Evolutionary conservation across 2,113 vertebrate genomes (phyloP).

Genomic region (Serilophus lunatus): DNA sequence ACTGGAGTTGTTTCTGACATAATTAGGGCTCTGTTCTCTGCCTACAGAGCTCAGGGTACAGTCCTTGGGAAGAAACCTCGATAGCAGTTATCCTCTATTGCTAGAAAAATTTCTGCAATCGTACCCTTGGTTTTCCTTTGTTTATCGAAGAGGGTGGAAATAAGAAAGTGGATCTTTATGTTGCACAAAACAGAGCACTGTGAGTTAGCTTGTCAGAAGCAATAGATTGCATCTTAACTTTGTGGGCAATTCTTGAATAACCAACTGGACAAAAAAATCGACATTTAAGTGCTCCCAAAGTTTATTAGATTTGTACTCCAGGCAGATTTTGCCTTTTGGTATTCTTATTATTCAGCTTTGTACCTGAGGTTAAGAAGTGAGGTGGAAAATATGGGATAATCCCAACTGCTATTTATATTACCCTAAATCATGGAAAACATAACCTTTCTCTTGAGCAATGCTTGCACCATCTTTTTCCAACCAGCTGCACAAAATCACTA

Average conservation of each 20-base stretch:
- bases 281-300: neutral
- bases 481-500: constrained; percentile 23
- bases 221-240: neutral
- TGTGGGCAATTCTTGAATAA: neutral
- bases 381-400: neutral
- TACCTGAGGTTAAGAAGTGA: neutral
- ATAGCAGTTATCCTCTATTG: neutral
- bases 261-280: neutral
- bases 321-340: neutral
- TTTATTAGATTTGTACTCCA: neutral
- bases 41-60: neutral
- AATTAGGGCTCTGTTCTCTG: neutral
- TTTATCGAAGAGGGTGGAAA: neutral
- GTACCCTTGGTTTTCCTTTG: neutral
- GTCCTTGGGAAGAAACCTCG: neutral
- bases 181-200: neutral
- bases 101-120: neutral
- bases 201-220: neutral
- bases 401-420: neutral
- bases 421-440: neutral
- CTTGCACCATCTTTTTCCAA: neutral
- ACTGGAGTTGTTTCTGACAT: neutral
- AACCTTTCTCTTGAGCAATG: neutral
- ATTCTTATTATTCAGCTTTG: neutral
- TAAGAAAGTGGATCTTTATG: neutral